Base-by-base conservation (phyloP, 2,888 invertebrate species). In the Gymnoscelis rufifasciata region DNA sequence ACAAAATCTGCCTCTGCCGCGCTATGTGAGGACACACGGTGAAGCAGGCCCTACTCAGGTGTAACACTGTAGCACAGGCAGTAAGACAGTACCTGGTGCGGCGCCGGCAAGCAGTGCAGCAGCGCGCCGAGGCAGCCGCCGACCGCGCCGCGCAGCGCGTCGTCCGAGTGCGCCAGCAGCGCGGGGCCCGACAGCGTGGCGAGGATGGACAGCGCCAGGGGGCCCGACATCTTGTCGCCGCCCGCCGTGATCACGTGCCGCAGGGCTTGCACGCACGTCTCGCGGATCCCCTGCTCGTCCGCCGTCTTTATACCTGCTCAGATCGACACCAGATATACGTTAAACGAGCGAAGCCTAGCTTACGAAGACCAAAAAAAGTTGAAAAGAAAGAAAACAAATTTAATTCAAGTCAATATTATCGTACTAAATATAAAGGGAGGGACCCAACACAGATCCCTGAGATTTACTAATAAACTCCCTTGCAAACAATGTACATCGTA, bases 111-210 rank as follows among this genome's bases (percentile, higher is more conserved):
- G 88, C 93, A 93, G 78, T 92, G 91, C 68, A 94, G 87, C 47
- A 98, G 83, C 1, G 97, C 95, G 11, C 98, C 97, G 38, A 98
- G 90, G 77, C 97, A 97, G 27, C 97, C 98, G 8, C 96, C 96
- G 2, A 94, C 95, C 26, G 94, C 92, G 58, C 90, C 90, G 57
- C 97, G 91, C 3, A 95, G 94, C 3, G 92, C 88, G 72, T 98
- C 97, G 68, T 97, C 97, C 1, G 91, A 74, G 72, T 93, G 91
- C 14, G 91, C 91, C 55, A 95, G 88, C 83, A 94, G 90, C 35
- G 88, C 81, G 1, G 80, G 66, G 15, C 88, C 75, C 37, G 92
- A 83, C 36, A 97, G 83, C 19, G 94, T 94, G 1, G 84, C 74
- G 67, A 93, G 91, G 26, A 96, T 90, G 68, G 91, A 91, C 62